Evolutionary conservation across 2,797 vertebrate species (phyloP), one percentile per base, ranked within the genome.

Genomic region (Hoplostethus mediterraneus): DNA sequence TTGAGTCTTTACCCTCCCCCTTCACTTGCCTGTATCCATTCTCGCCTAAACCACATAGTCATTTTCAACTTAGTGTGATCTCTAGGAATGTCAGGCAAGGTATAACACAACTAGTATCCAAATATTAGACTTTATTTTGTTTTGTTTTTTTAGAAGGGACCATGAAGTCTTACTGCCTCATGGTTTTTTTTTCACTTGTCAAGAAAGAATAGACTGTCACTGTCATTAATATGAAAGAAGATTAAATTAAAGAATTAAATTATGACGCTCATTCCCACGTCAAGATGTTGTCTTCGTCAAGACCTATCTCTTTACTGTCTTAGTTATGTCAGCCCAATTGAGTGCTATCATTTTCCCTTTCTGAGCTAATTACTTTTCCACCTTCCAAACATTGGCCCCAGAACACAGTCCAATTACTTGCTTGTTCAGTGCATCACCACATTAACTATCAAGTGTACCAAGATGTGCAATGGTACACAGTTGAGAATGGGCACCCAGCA

Each of bases 81-180:
- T 70, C 14, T n/a, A 14, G n/a, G 17, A 60, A 77, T 66, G 25
- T 45, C 51, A 57, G 17, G 7, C 30, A 14, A 49, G 47, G 14
- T 57, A 38, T 57, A 36, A 52, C 3, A 52, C 17, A 10, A 52
- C 49, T 9, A 73, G 11, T 28, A 14, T n/a, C 17, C 8, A 49
- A n/a, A n/a, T 17, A 21, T 49, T 49, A 6, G 7, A 9, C 2
- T 3, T 49, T 49, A 10, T 49, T 17, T 49, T 49, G n/a, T 13
- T 3, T 2, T 3, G 1, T 49, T 49, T 17, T 49, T 49, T n/a
- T 13, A 45, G 13, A 45, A 45, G 44, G 44, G 4, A 0, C 40
- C 40, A 13, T 42, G 13, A 13, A 2, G 12, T 42, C 1, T 9
- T 42, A 42, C 3, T 42, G 8, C 10, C 2, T 45, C 13, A 5